Conservation (phyloP, 2,888 invertebrate genomes). For the Nysson spinosus region DNA sequence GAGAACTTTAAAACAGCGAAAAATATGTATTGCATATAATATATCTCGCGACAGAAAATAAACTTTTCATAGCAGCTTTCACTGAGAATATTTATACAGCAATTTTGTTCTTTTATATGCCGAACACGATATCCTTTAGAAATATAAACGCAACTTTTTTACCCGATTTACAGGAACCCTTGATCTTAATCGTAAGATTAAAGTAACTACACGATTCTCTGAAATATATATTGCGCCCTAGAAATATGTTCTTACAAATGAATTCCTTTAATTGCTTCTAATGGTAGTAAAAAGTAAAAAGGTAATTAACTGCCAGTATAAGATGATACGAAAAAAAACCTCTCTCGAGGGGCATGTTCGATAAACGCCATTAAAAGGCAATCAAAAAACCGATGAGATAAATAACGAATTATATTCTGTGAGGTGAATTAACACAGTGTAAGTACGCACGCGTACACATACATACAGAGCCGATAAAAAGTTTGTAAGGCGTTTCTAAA, state of each 20-base stretch:
- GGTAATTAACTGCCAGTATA: background rate
- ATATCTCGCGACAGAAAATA: background rate
- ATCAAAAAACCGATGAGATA: background rate
- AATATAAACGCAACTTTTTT: background rate
- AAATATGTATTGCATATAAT: too few species aligned
- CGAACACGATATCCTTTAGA: background rate
- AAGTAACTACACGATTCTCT: background rate
- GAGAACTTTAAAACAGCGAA: too few species aligned
- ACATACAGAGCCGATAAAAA: background rate
- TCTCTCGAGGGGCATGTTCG: background rate
- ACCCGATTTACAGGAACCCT: background rate
- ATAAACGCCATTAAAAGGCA: background rate
- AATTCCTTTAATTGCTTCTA: background rate
- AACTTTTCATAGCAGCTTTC: background rate
- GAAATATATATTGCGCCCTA: too few species aligned
- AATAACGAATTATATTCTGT: background rate
- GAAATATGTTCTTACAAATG: too few species aligned
- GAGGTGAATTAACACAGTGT: background rate
- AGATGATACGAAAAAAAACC: background rate
- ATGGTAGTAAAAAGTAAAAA: background rate
- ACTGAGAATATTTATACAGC: background rate
- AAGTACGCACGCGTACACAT: background rate
- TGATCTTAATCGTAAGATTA: background rate
- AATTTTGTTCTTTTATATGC: background rate
- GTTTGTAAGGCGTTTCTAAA: conserved; percentile 7